These are phyloP conservation scores for Sylvia borin DNA, from an alignment of 2,797 vertebrate species.

Conservation along the genomic window DNA sequence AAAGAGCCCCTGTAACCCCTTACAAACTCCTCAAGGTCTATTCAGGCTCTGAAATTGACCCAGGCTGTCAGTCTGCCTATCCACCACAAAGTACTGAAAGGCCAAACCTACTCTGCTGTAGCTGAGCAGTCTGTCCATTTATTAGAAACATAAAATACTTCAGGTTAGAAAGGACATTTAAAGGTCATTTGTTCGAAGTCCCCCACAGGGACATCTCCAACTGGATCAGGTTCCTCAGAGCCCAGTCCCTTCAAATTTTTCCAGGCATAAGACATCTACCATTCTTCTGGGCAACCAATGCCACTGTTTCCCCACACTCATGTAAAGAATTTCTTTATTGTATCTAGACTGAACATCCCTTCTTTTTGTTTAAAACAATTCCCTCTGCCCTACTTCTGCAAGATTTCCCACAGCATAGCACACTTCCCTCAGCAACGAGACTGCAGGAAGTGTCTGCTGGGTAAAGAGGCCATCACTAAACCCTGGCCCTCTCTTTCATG, in stretches of 20 bases:
- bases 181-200: neutral
- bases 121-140: neutral
- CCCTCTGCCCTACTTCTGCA: neutral
- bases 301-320: neutral
- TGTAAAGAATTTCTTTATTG: neutral
- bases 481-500: neutral
- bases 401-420: neutral
- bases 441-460: neutral
- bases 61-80: neutral
- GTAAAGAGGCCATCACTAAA: neutral
- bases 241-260: neutral
- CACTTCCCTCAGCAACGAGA: fast-evolving
- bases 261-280: neutral
- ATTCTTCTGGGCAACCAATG: neutral
- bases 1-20: neutral
- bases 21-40: neutral
- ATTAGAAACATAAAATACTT: neutral
- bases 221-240: neutral
- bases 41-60: neutral
- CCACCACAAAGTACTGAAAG: neutral
- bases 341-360: neutral
- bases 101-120: neutral
- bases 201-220: neutral
- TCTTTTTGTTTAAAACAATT: neutral
- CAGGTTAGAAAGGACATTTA: neutral